Conservation (phyloP, 1,140 invertebrate genomes). For the Thaumetopoea pityocampa region DNA sequence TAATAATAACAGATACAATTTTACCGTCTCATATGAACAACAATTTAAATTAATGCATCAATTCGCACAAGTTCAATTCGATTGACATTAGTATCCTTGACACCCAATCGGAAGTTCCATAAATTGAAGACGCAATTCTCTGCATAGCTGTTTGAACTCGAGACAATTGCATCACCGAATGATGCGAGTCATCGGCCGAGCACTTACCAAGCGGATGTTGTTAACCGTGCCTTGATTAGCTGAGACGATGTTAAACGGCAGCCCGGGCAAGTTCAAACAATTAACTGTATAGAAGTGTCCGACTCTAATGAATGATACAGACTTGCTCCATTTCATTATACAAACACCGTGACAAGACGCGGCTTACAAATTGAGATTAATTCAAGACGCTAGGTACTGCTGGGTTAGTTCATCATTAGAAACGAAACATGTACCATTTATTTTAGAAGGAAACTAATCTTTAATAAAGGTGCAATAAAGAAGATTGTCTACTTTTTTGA, state of each 20-base stretch:
- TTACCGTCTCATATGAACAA: conserved; percentile 11
- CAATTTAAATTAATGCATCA: conserved; percentile 17
- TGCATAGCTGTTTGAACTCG: conserved; percentile 38
- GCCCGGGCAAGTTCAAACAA: conserved; percentile 70
- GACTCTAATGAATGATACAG: conserved; percentile 72
- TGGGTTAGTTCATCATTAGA: conserved; percentile 7
- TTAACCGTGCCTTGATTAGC: conserved; percentile 71
- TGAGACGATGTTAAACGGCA: conserved; percentile 69
- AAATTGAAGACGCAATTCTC: conserved; percentile 54
- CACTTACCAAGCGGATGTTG: conserved; percentile 68
- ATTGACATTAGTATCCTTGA: conserved; percentile 62
- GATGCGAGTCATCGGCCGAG: conserved; percentile 61
- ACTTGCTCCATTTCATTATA: conserved; percentile 68
- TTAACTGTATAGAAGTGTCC: conserved; percentile 74
- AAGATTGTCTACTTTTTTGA: conserved; percentile 3
- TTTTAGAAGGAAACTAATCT: conserved; percentile 6
- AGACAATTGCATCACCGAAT: conserved; percentile 68
- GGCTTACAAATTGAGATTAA: conserved; percentile 71
- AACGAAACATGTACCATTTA: conserved; percentile 8
- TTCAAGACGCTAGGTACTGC: conserved; percentile 46
- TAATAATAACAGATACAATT: conserved; percentile 6
- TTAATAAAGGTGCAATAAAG: conserved; percentile 1
- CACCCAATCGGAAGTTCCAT: conserved; percentile 64
- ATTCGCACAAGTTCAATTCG: conserved; percentile 39
- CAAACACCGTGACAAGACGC: conserved; percentile 67